Percentiles rank a stretch among this genome's conserved stretches.
Conservation (phyloP, 2,113 vertebrate genomes). For the Bubo scandiacus region DNA sequence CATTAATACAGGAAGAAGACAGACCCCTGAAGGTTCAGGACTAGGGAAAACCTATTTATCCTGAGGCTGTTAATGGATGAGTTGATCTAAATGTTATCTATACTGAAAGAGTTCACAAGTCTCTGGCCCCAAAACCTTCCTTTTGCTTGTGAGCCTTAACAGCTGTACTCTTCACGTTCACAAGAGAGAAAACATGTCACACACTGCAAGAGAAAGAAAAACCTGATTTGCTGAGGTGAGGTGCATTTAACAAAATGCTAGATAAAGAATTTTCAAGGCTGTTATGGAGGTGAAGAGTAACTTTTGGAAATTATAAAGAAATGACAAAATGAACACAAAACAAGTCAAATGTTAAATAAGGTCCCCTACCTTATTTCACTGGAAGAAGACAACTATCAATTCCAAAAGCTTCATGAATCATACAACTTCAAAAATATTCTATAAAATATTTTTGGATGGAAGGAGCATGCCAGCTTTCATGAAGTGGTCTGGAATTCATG, state of each 20-base stretch:
- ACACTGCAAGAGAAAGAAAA: neutral
- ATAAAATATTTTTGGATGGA: neutral
- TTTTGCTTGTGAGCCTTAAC: neutral
- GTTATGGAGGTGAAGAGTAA: neutral
- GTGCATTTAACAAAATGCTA: neutral
- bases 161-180: neutral
- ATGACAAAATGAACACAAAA: neutral
- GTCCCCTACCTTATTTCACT: neutral
- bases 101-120: neutral
- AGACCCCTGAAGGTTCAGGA: neutral
- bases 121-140: neutral
- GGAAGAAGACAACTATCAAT: neutral
- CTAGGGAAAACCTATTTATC: neutral
- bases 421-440: neutral
- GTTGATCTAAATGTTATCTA: neutral
- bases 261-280: neutral
- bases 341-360: neutral
- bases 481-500: neutral
- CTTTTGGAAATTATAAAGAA: neutral
- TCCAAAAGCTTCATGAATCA: neutral
- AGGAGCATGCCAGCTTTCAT: neutral
- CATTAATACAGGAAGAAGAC: neutral
- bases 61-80: neutral
- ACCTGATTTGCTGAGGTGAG: neutral
- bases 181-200: neutral